A percentile compares a stretch with the other conserved stretches of the same genome.
Conservation (phyloP, 2,888 invertebrate genomes). For the Oegoconia quadripuncta region DNA sequence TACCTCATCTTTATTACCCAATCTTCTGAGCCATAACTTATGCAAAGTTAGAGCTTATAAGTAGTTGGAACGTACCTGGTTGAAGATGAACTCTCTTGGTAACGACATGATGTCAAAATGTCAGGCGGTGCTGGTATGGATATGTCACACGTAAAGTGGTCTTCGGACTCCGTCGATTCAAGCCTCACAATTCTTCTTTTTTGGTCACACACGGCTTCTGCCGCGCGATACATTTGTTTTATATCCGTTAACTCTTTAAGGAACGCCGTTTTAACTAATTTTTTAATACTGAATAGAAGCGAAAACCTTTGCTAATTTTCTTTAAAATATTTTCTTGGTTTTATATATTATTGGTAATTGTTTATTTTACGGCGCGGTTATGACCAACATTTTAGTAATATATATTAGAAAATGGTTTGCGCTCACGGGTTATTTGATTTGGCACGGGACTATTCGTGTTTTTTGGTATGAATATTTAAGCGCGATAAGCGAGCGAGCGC, state of each 20-base stretch:
- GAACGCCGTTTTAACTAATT: constrained; percentile 59
- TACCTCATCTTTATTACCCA: too few species aligned
- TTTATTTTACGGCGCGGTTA: constrained; percentile 9
- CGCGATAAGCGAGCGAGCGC: constrained; percentile 14
- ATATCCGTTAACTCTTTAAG: constrained; percentile 28
- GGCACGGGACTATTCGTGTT: constrained; percentile 7
- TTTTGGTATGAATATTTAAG: neutral
- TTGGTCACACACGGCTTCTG: constrained; percentile 44
- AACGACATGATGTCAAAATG: constrained; percentile 69
- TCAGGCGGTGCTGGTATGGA: constrained; percentile 62
- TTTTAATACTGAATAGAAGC: constrained; percentile 25
- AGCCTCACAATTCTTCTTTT: constrained; percentile 39
- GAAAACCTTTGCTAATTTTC: constrained; percentile 19
- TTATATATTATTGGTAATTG: constrained; percentile 11
- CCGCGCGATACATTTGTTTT: constrained; percentile 67
- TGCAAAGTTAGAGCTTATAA: too few species aligned
- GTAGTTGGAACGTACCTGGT: constrained; percentile 61
- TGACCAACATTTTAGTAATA: constrained; percentile 13
- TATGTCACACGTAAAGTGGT: constrained; percentile 48
- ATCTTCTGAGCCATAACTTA: too few species aligned
- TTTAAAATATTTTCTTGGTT: constrained; percentile 9
- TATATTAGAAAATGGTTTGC: constrained; percentile 4
- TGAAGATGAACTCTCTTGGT: constrained; percentile 80
- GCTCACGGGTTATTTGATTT: constrained; percentile 7
- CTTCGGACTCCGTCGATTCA: constrained; percentile 67